Evolutionary conservation across 2,888 invertebrate species (phyloP), one percentile per base, ranked within the genome.

Genomic region (Cephus runcator): DNA sequence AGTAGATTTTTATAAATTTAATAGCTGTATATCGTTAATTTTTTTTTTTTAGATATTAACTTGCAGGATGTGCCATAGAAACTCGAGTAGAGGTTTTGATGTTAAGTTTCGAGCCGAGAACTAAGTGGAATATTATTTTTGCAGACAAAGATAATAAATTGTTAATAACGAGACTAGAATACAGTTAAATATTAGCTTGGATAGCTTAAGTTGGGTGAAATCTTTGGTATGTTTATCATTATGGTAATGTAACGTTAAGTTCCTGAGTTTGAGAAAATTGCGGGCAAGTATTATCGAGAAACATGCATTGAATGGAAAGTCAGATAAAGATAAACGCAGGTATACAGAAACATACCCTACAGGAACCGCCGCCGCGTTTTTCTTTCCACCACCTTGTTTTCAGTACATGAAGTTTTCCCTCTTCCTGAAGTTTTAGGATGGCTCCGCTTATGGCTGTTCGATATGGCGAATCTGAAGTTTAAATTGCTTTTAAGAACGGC

Each of bases 321-420:
- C 9, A 56, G 56, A 23, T 56, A 23, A 40, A 15, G 40, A 40
- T 40, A 9, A 40, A 56, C 9, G 15, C 9, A 56, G 23, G 23
- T 56, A 56, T 56, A 9, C 23, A 23, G 2, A 56, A 80, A 92
- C 94, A 94, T 92, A 96, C 96, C 90, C 96, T 94, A 90, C 97
- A 97, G 79, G 96, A 95, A 75, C 97, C 97, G 34, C 97, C 98
- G 33, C 97, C 98, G 40, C 97, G 94, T 92, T 96, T 97, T 92
- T 97, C 97, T 90, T 97, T 97, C 99, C 99, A 99, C 99, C 99
- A 99, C 90, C 96, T 96, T 40, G 98, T 97, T 93, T 99, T 99
- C 87, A 99, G 93, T 90, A 96, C 95, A 90, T 97, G 98, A 81
- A 99, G 93, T 92, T 96, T 96, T 73, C 98, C 98, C 91, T 97